These are phyloP conservation scores for Microcebus jonahi DNA, from an alignment of 2,113 vertebrate species.

Conservation along the genomic window DNA sequence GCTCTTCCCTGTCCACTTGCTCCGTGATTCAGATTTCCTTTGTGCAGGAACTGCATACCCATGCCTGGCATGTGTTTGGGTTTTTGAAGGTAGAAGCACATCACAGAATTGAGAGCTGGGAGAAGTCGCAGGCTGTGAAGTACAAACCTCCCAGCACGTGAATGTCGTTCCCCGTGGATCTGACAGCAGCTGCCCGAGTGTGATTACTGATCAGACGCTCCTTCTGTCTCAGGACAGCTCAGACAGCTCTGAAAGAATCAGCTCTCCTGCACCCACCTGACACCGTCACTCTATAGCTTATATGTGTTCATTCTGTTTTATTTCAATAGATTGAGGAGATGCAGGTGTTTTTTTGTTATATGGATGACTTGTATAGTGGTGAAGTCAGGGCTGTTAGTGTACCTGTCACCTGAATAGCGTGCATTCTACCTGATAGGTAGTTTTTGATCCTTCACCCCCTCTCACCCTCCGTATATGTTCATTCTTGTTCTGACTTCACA, in stretches of 20 bases:
- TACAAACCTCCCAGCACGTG: not conserved
- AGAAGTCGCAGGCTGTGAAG: not conserved
- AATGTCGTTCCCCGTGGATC: rapidly evolving
- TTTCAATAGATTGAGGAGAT: too few species aligned
- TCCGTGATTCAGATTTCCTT: rapidly evolving
- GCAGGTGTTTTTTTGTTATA: too few species aligned
- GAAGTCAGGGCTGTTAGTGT: too few species aligned
- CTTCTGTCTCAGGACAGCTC: not conserved
- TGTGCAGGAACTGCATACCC: rapidly evolving
- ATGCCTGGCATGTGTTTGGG: rapidly evolving
- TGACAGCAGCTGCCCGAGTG: not conserved
- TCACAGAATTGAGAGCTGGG: not conserved
- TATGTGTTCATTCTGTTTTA: not conserved
- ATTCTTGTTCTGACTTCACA: not conserved
- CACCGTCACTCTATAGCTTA: rapidly evolving
- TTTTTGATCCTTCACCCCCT: too few species aligned
- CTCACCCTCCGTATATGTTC: too few species aligned
- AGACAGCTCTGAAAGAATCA: not conserved
- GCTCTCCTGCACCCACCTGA: not conserved
- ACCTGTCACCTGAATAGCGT: too few species aligned
- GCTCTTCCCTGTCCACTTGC: rapidly evolving
- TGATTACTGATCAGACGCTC: not conserved
- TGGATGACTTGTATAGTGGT: too few species aligned
- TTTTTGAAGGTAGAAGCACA: rapidly evolving
- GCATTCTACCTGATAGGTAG: too few species aligned